Conservation (phyloP, 2,888 invertebrate species). For the Eulithis testata region DNA sequence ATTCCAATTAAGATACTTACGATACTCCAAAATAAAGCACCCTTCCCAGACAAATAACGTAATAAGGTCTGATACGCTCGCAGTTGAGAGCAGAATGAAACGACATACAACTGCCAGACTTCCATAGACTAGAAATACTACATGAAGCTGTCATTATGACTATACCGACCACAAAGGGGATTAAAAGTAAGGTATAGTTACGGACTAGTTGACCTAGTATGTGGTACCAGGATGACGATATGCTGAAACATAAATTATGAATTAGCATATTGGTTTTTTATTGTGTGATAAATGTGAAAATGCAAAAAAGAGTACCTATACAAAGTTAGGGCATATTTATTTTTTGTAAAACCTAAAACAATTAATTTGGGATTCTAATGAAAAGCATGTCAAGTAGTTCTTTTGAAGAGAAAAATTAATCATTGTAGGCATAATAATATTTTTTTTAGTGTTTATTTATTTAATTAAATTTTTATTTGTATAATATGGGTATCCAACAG, state of each 20-base stretch:
- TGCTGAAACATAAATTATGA: constrained; percentile 63
- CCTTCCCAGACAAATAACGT: constrained; percentile 42
- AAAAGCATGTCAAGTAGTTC: too few species aligned
- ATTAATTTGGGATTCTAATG: too few species aligned
- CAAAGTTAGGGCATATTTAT: too few species aligned
- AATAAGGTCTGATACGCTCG: constrained; percentile 80
- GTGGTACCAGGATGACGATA: constrained; percentile 84
- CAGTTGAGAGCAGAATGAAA: constrained; percentile 84
- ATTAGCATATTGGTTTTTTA: too few species aligned
- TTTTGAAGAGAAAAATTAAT: too few species aligned
- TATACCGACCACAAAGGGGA: constrained; percentile 87
- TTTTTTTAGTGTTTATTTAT: too few species aligned
- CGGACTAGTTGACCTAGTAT: constrained; percentile 87
- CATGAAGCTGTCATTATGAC: constrained; percentile 84
- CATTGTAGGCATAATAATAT: too few species aligned
- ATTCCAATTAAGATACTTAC: constrained; percentile 14
- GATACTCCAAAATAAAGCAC: constrained; percentile 15
- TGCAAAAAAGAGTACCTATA: too few species aligned
- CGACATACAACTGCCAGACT: constrained; percentile 12
- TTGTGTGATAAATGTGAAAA: too few species aligned
- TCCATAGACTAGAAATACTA: constrained; percentile 60
- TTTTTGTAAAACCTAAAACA: too few species aligned
- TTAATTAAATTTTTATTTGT: too few species aligned
- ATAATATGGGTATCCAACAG: too few species aligned
- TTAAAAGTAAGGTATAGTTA: constrained; percentile 86